Conservation (phyloP, 2,113 vertebrate species). For the Melanerpes aurifrons region DNA sequence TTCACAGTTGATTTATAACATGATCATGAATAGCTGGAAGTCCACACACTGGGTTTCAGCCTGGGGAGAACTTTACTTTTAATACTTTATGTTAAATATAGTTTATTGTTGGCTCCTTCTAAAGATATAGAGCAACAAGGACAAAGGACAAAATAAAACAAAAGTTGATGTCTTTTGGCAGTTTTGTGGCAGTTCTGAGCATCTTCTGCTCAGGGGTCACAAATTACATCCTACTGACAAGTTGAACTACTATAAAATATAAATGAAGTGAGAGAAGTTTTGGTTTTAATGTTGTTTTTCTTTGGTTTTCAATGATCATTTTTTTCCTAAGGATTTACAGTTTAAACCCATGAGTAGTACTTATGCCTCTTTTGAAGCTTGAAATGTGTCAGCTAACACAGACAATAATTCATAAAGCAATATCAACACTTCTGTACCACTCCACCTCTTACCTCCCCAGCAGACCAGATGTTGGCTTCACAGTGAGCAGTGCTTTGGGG, state of each 20-base stretch:
- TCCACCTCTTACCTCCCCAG: background rate
- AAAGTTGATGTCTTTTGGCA: slow-evolving; percentile 46
- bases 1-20: slow-evolving; percentile 63
- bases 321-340: slow-evolving; percentile 20
- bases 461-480: background rate
- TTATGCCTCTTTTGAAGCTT: slow-evolving; percentile 38
- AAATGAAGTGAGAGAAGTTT: slow-evolving; percentile 15
- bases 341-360: slow-evolving; percentile 38
- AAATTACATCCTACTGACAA: slow-evolving; percentile 34
- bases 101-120: slow-evolving; percentile 47
- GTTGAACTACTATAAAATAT: slow-evolving; percentile 22
- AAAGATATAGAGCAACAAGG: slow-evolving; percentile 42
- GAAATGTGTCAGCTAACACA: slow-evolving; percentile 6
- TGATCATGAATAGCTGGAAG: slow-evolving; percentile 23
- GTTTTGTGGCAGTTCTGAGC: slow-evolving; percentile 42
- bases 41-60: slow-evolving; percentile 45
- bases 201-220: slow-evolving; percentile 12
- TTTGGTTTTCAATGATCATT: background rate
- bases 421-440: background rate
- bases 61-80: slow-evolving; percentile 25
- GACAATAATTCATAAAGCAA: slow-evolving; percentile 43
- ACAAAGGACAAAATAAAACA: slow-evolving; percentile 70
- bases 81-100: slow-evolving; percentile 51
- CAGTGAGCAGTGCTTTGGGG: background rate
- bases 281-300: background rate